A percentile compares a stretch with the other conserved stretches of the same genome.
Evolutionary conservation across 1,140 invertebrate species (phyloP).

Genomic region (Halictus rubicundus): DNA sequence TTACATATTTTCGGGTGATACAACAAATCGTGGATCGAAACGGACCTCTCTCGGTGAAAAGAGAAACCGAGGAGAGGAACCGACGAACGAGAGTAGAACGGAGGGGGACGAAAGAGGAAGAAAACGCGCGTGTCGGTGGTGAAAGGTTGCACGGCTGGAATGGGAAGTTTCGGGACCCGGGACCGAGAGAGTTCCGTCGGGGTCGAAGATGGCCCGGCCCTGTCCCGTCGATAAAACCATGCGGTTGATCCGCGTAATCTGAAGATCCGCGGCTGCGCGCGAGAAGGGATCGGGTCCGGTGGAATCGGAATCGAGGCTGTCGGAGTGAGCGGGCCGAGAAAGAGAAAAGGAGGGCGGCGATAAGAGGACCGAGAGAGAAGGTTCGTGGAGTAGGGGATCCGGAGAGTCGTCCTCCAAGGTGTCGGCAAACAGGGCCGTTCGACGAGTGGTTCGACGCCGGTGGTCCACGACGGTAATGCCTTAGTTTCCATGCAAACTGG

Average conservation of each 20-base stretch:
- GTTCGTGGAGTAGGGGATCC: conserved; percentile 39
- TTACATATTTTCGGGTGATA: conserved; percentile 45
- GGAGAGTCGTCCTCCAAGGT: conserved; percentile 70
- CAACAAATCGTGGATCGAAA: conserved; percentile 34
- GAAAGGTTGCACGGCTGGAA: neutral
- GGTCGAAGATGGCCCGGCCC: conserved; percentile 41
- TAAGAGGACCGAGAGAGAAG: conserved; percentile 45
- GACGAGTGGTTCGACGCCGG: conserved; percentile 78
- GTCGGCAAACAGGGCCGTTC: conserved; percentile 76
- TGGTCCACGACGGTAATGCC: conserved; percentile 77
- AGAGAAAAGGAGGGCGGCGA: conserved; percentile 25
- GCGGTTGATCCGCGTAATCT: conserved; percentile 67
- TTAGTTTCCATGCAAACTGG: conserved; percentile 79
- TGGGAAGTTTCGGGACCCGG: neutral
- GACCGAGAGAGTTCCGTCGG: conserved; percentile 25
- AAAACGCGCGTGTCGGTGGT: neutral
- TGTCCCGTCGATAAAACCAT: conserved; percentile 62
- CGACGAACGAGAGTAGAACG: too few relatives aligned
- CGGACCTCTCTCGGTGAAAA: neutral
- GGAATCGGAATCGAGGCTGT: conserved; percentile 68
- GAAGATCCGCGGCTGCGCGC: conserved; percentile 64
- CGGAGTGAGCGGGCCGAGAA: conserved; percentile 43
- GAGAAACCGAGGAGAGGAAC: neutral
- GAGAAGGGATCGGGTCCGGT: conserved; percentile 22
- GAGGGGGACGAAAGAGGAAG: neutral